These are phyloP conservation scores for Corvus cornix DNA, from an alignment of 2,113 vertebrate genomes.

Conservation along the genomic window DNA sequence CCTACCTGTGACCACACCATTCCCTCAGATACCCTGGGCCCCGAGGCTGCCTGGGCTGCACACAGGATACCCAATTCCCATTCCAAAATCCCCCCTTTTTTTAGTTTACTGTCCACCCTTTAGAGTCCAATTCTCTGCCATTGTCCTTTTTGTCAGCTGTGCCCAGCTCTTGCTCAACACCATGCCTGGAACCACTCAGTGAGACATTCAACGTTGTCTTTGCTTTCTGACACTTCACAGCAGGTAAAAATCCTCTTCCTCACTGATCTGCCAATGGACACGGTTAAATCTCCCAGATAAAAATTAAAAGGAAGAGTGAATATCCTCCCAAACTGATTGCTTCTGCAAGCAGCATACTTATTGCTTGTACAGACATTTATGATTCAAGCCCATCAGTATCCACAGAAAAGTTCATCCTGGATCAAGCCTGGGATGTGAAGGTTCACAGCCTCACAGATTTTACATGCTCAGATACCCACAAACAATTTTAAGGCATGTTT, in stretches of 20 bases:
- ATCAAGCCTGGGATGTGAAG: background rate
- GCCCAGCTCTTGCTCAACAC: background rate
- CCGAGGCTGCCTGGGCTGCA: background rate
- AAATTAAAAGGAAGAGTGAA: background rate
- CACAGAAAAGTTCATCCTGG: background rate
- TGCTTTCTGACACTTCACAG: background rate
- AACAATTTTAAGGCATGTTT: background rate
- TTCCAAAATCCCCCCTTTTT: background rate
- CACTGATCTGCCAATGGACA: background rate
- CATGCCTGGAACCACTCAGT: fast-evolving
- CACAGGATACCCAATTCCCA: background rate
- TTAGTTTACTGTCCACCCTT: background rate
- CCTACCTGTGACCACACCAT: background rate
- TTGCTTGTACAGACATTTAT: background rate
- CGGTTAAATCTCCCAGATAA: background rate
- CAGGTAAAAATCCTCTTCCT: background rate
- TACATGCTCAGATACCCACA: background rate
- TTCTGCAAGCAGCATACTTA: background rate
- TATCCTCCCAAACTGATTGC: background rate
- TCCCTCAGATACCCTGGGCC: background rate
- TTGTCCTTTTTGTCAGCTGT: background rate
- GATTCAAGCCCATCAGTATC: background rate
- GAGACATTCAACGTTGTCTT: background rate
- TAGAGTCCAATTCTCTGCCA: background rate
- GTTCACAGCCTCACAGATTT: background rate